Evolutionary conservation across 64 coral and sea anemone species (phyloP).

Genomic region (Exaiptasia diaphana): DNA sequence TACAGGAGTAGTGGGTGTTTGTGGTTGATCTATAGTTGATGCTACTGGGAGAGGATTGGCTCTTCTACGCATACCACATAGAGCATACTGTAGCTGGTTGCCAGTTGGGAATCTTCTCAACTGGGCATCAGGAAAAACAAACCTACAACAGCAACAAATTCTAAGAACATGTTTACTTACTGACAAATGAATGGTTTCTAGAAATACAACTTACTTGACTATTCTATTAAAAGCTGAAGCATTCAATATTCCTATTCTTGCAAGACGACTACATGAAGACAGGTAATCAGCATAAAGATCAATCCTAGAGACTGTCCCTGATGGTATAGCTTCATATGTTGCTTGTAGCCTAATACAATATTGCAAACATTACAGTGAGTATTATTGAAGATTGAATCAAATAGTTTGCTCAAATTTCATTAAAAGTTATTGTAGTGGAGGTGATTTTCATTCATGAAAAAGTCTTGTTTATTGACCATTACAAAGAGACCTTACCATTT

Average conservation of each 20-base stretch:
- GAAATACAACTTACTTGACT: constrained; percentile 62
- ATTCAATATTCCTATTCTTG: constrained; percentile 87
- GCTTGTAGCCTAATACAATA: constrained; percentile 59
- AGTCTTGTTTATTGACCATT: background rate
- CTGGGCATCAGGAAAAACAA: constrained; percentile 72
- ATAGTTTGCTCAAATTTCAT: background rate
- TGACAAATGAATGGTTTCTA: background rate
- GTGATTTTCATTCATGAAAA: background rate
- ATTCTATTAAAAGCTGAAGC: constrained; percentile 88
- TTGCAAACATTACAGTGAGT: background rate
- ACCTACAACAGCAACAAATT: constrained; percentile 23
- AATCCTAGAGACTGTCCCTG: constrained; percentile 77
- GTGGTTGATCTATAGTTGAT: background rate
- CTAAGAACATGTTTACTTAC: background rate
- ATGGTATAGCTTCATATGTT: constrained; percentile 61
- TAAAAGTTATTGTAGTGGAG: background rate
- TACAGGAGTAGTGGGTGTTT: constrained; percentile 14
- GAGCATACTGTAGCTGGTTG: constrained; percentile 66
- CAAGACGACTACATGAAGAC: constrained; percentile 76
- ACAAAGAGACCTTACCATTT: constrained; percentile 31
- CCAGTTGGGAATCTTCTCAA: constrained; percentile 69
- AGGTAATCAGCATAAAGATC: constrained; percentile 92
- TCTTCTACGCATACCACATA: constrained; percentile 57
- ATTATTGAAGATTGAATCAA: background rate
- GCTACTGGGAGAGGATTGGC: constrained; percentile 62